Evolutionary conservation across 30 jellyfish, hydroid and myxozoan species (phyloP), one percentile per base, ranked within the genome.

Genomic region (Cassiopea xamachana): DNA sequence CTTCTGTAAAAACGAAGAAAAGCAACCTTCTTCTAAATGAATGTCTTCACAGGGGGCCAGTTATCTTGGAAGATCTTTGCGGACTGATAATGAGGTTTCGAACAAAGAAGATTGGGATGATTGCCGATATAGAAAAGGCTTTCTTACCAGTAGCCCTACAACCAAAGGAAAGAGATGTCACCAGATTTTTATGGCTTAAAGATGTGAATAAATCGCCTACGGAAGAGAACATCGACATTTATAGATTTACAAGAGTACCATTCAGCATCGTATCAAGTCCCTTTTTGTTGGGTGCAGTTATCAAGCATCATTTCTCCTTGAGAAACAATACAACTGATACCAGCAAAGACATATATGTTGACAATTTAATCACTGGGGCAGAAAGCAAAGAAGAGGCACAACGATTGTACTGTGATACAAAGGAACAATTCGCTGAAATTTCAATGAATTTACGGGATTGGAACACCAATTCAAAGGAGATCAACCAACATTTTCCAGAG

Each of bases 391-490:
- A 48, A n/a, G 79, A 71, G 49, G 93, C 93, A 16, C 48, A 19
- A 77, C 73, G 51, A 16, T 73, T 85, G 79, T 85, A 85, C 81
- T 14, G 19, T 14, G 78, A 71, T n/a, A 44, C 93, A 27, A 85
- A 73, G 59, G 58, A 10, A 8, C 19, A 58, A 71, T 75, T 85
- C 50, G 71, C 50, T 0, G 91, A 70, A 1, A 73, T 73, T 7
- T 69, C 91, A 5, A 85, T 85, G 93, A 85, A 85, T 55, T 9
- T 85, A 14, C 92, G 92, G 10, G 92, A 73, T 55, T 85, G 91
- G 91, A 39, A 49, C 8, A 13, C 93, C 19, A 87, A 77, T 64
- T 76, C 87, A 8, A 46, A 46, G 51, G 51, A 48, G 49, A 7
- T 87, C 18, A 59, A 69, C 13, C 17, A 19, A 15, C 1, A 14